phyloP scores from a whole-genome alignment of 2,797 vertebrate genomes.

The Typhlichthys subterraneus region DNA sequence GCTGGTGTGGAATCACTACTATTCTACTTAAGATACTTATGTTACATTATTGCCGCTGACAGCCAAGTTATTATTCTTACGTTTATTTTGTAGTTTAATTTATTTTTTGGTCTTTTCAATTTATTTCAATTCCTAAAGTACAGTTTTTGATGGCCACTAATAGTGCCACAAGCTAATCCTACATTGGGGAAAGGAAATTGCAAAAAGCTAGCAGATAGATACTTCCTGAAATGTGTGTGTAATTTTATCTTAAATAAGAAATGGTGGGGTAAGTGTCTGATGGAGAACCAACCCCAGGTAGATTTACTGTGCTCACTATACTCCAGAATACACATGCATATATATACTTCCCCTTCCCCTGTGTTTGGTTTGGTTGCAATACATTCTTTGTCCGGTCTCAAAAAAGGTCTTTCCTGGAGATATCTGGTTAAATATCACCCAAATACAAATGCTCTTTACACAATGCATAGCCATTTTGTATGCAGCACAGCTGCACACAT shows the following conservation, averaged over 20 bases:
- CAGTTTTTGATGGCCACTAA: constrained; percentile 15
- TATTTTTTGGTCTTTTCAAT: background rate
- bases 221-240: constrained; percentile 7
- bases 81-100: constrained; percentile 1
- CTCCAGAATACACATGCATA: constrained; percentile 1
- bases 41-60: constrained; percentile 1
- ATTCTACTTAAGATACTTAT: background rate
- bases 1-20: constrained; percentile 4
- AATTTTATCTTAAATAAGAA: background rate
- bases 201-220: constrained; percentile 10
- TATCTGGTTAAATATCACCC: background rate
- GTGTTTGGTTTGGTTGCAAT: too few relatives aligned
- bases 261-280: background rate
- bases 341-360: too few relatives aligned
- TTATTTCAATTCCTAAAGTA: constrained; percentile 2
- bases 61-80: background rate
- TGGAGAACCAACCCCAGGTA: background rate
- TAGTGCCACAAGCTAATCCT: constrained; percentile 17
- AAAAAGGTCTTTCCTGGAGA: too few relatives aligned
- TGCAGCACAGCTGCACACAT: constrained; percentile 18
- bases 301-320: background rate
- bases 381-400: too few relatives aligned
- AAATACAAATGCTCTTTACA: constrained; percentile 2
- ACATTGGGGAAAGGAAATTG: constrained; percentile 40
- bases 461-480: constrained; percentile 7